phyloP scores from a whole-genome alignment of 2,113 vertebrate species.

The Scolopax mira region DNA sequence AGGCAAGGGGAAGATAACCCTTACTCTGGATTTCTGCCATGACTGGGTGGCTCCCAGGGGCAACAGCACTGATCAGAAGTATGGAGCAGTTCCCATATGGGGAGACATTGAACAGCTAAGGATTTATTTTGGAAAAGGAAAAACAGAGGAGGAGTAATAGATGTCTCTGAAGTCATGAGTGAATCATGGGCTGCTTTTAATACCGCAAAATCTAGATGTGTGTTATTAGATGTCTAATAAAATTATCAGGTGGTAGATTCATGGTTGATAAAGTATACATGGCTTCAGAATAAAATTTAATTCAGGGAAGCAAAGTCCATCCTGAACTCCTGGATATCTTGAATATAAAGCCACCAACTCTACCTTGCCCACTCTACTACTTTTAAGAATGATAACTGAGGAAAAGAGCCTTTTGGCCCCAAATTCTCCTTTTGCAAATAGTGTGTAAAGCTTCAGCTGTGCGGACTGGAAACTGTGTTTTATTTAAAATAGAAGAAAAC shows the following conservation, averaged over 20 bases:
- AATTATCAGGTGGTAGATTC: neutral
- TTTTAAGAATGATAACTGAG: neutral
- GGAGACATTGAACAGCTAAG: neutral
- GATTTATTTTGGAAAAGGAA: neutral
- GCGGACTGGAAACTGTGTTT: neutral
- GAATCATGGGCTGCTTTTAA: accelerated
- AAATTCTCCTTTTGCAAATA: neutral
- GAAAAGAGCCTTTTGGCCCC: neutral
- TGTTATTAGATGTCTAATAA: neutral
- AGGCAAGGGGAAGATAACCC: neutral
- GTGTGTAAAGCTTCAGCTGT: neutral
- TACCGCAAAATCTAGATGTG: neutral
- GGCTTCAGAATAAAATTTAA: neutral
- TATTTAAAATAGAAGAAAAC: neutral
- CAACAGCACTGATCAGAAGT: neutral
- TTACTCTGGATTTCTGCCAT: neutral
- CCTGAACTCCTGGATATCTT: neutral
- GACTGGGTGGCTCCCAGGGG: neutral
- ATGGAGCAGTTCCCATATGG: neutral
- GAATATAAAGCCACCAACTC: neutral
- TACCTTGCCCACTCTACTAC: neutral
- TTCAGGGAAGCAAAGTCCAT: neutral
- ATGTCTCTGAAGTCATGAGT: neutral
- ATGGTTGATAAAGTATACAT: neutral
- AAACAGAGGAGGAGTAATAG: neutral